These are phyloP conservation scores for Oeneis ivallda DNA, from an alignment of 2,888 invertebrate genomes.

Conservation along the genomic window DNA sequence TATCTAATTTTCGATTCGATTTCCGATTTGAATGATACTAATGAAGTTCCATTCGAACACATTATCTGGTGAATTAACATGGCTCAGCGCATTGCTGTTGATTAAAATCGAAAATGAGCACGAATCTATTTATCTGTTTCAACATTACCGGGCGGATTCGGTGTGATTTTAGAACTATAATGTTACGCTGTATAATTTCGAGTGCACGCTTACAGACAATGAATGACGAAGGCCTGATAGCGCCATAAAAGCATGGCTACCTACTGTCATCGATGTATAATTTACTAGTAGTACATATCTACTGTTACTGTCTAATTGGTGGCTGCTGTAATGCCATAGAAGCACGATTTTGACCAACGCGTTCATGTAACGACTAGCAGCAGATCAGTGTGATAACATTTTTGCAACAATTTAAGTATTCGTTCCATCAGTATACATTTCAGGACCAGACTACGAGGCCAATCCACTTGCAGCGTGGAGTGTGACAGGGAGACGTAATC, in stretches of 20 bases:
- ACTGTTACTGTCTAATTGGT: neutral
- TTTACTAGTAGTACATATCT: neutral
- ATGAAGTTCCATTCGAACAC: conserved; percentile 50
- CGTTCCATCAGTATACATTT: no score
- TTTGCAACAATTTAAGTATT: no score
- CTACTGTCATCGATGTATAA: neutral
- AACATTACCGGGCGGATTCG: conserved; percentile 19
- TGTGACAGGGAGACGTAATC: no score
- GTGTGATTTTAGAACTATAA: conserved; percentile 22
- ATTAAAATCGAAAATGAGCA: conserved; percentile 44
- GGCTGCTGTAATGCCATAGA: no score
- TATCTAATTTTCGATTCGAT: conserved; percentile 52
- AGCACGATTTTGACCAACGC: no score
- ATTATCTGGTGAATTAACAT: conserved; percentile 47
- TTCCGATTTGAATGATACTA: conserved; percentile 48
- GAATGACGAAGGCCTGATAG: neutral
- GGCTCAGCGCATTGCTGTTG: conserved; percentile 39
- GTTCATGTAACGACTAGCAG: no score
- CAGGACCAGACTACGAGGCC: no score
- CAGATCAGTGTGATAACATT: no score
- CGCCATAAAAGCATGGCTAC: neutral
- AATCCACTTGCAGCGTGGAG: no score
- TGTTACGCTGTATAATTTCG: conserved; percentile 14
- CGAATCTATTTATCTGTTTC: conserved; percentile 37
- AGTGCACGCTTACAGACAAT: neutral